These are phyloP conservation scores for Lanistes nyassanus DNA, from an alignment of 1,140 invertebrate species.

Conservation along the genomic window DNA sequence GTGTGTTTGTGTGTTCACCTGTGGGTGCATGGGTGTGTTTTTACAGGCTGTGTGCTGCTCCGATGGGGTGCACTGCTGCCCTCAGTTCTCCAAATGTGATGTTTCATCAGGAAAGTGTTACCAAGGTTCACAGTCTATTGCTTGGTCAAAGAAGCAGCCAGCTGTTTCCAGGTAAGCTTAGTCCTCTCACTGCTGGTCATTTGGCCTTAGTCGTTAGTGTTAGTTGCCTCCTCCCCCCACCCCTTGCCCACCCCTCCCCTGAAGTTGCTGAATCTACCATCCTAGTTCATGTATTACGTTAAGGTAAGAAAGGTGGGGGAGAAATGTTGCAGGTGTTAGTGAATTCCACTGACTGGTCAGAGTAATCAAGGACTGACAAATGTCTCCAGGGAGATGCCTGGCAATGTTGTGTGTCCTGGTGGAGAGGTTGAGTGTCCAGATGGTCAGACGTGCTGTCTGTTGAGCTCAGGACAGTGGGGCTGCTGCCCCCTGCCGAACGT, in stretches of 20 bases:
- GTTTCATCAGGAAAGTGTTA: slow-evolving; percentile 13
- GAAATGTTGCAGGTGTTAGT: too few species aligned
- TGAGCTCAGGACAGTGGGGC: slow-evolving; percentile 50
- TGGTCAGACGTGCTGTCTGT: slow-evolving; percentile 61
- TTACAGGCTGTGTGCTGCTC: slow-evolving; percentile 55
- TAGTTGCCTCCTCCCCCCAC: too few species aligned
- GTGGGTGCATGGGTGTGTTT: not conserved
- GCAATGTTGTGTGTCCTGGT: slow-evolving; percentile 42
- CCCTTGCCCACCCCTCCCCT: too few species aligned
- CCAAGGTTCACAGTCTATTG: slow-evolving; percentile 19
- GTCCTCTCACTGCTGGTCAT: too few species aligned
- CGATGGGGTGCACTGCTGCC: slow-evolving; percentile 58
- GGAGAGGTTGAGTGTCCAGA: slow-evolving; percentile 53
- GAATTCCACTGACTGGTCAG: too few species aligned
- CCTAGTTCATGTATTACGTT: too few species aligned
- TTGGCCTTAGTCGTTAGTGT: too few species aligned
- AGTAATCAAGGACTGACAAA: too few species aligned
- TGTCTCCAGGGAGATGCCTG: not conserved
- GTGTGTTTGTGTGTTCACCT: not conserved
- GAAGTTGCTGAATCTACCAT: too few species aligned
- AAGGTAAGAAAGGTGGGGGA: too few species aligned
- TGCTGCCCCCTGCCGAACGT: slow-evolving; percentile 51
- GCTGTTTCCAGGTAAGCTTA: slow-evolving; percentile 1
- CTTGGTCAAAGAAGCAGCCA: slow-evolving; percentile 30
- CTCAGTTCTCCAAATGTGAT: slow-evolving; percentile 42